Evolutionary conservation across 2,888 invertebrate species (phyloP), one percentile per base, ranked within the genome.

Genomic region (Stenoptilia bipunctidactyla): DNA sequence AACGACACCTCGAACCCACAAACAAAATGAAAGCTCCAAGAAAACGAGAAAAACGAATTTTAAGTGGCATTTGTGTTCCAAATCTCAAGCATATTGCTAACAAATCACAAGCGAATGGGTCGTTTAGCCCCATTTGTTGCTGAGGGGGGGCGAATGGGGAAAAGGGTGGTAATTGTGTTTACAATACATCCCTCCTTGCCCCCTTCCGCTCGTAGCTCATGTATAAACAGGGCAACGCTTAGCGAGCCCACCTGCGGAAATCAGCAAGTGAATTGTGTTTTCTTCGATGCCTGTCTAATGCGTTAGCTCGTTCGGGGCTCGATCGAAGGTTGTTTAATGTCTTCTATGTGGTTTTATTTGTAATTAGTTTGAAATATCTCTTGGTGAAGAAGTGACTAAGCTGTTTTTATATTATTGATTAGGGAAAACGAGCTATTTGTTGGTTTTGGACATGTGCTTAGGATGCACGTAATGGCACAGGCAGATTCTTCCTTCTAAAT

Each of bases 41-140:
- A 55, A 53, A 60, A 49, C 50, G 54, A 56, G 51, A 52, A 58
- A 55, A 58, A 57, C 58, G 60, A 64, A 64, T 69, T 64, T 68
- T 66, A 69, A 72, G 67, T 66, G 52, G 61, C 64, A 66, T 71
- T 73, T 63, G 59, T 57, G 66, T 68, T 70, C 69, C 72, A 75
- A 74, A 80, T 75, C 75, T 76, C 65, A 72, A 71, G 75, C 79
- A 76, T 80, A 82, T 79, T 80, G 80, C 76, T 75, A 77, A 82
- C 82, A 82, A 82, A 82, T 80, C 80, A 80, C 77, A 62, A 58
- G 66, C 67, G 72, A 80, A 80, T 79, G 72, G 80, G 75, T 79
- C 82, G 82, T 82, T 82, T 79, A 80, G 77, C 75, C 66, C 71
- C 76, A 74, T 82, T 82, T 74, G 76, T 69, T 68, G 74, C 62